A percentile compares a stretch with the other conserved stretches of the same genome.
These are phyloP conservation scores for Eucera pruinosa DNA, from an alignment of 2,888 invertebrate species.

Conservation along the genomic window DNA sequence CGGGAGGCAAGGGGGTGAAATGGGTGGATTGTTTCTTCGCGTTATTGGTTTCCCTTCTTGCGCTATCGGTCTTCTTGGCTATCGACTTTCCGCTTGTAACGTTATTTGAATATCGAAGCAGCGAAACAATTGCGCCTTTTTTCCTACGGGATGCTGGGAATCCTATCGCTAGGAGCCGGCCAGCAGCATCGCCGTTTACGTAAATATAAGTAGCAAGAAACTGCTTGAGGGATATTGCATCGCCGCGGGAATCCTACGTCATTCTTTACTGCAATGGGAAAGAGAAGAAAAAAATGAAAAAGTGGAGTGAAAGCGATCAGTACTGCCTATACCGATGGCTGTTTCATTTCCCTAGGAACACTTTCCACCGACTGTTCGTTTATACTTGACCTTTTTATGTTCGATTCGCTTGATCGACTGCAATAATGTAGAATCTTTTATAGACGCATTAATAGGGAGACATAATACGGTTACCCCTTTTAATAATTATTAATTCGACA, in stretches of 20 bases:
- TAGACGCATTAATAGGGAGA: too few relatives aligned
- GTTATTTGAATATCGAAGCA: conserved; percentile 36
- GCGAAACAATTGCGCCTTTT: conserved; percentile 24
- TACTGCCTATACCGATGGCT: too few relatives aligned
- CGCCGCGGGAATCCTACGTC: neutral
- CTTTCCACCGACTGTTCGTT: too few relatives aligned
- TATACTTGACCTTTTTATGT: too few relatives aligned
- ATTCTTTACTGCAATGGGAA: neutral
- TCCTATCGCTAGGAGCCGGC: neutral
- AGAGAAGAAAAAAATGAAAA: neutral
- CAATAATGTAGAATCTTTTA: too few relatives aligned
- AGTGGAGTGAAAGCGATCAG: neutral
- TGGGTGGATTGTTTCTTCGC: neutral
- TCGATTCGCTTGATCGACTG: too few relatives aligned
- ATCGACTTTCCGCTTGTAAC: conserved; percentile 16
- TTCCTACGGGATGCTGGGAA: neutral
- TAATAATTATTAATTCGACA: too few relatives aligned
- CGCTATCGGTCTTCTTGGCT: neutral
- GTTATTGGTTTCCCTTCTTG: neutral
- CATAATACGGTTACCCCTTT: too few relatives aligned
- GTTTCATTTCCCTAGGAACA: too few relatives aligned
- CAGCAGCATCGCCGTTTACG: conserved; percentile 15
- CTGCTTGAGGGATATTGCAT: neutral
- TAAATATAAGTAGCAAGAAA: conserved; percentile 17
- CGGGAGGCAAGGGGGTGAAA: neutral